Percentiles rank a stretch among this genome's conserved stretches.
These are phyloP conservation scores for Amblyteles armatorius DNA, from an alignment of 2,888 invertebrate species.

Conservation along the genomic window DNA sequence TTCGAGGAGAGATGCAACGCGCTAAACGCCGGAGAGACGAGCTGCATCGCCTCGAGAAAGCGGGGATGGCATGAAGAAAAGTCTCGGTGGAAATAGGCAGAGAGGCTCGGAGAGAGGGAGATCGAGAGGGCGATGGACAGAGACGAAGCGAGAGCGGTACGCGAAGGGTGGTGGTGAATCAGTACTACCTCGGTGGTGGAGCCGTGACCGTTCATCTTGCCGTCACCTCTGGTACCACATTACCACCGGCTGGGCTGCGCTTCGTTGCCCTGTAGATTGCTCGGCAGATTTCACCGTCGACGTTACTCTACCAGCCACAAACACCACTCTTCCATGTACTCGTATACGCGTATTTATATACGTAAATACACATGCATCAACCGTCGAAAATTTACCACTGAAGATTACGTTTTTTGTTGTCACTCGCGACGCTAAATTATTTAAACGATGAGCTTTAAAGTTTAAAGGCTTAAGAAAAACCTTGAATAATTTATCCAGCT, in stretches of 20 bases:
- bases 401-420: constrained; percentile 44
- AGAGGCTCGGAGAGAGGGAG: neutral
- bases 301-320: constrained; percentile 31
- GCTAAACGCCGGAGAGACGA: neutral
- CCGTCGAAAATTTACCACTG: constrained; percentile 41
- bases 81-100: constrained; percentile 36
- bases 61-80: constrained; percentile 8
- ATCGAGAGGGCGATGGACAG: neutral
- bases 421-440: constrained; percentile 47
- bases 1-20: neutral
- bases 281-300: constrained; percentile 57
- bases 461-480: constrained; percentile 17
- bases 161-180: constrained; percentile 58
- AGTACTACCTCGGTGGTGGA: constrained; percentile 80
- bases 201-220: constrained; percentile 83
- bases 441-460: neutral
- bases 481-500: constrained; percentile 44
- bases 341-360: neutral
- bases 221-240: constrained; percentile 82
- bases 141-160: constrained; percentile 17
- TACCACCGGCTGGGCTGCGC: constrained; percentile 73
- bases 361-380: neutral
- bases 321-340: constrained; percentile 25
- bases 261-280: constrained; percentile 62
- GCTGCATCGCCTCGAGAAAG: constrained; percentile 6